phyloP scores from a whole-genome alignment of 2,888 invertebrate genomes.

The Drosophila borborema region DNA sequence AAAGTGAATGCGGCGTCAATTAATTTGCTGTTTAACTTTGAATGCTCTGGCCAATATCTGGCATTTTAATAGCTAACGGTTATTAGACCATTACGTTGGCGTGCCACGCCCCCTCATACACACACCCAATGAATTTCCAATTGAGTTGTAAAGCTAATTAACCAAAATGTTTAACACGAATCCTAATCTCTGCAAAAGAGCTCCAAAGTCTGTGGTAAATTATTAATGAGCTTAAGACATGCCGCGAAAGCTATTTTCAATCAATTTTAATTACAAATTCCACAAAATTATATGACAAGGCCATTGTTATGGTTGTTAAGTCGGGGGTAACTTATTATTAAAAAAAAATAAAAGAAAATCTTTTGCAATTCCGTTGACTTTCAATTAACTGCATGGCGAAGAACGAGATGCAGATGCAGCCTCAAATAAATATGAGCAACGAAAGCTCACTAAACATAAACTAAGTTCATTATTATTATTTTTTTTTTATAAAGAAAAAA shows the following conservation, averaged over 20 bases:
- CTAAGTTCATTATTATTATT: not conserved
- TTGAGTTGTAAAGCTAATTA: slow-evolving; percentile 69
- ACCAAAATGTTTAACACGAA: slow-evolving; percentile 59
- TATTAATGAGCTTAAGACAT: slow-evolving; percentile 25
- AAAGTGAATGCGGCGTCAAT: slow-evolving; percentile 56
- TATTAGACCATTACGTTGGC: slow-evolving; percentile 52
- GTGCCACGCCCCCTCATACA: slow-evolving; percentile 5
- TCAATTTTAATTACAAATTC: slow-evolving; percentile 30
- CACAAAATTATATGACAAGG: slow-evolving; percentile 31
- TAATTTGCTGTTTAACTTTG: slow-evolving; percentile 42
- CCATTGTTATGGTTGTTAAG: slow-evolving; percentile 11
- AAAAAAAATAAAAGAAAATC: slow-evolving; percentile 4
- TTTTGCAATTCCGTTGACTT: slow-evolving; percentile 25
- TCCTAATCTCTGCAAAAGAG: slow-evolving; percentile 24
- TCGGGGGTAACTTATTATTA: not conserved
- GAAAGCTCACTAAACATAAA: not conserved
- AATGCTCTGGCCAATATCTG: slow-evolving; percentile 5
- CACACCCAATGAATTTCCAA: slow-evolving; percentile 46
- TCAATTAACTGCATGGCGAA: slow-evolving; percentile 19
- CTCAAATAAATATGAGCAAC: not conserved
- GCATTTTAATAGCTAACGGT: slow-evolving; percentile 16
- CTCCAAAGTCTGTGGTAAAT: slow-evolving; percentile 7
- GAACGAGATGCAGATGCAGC: not conserved
- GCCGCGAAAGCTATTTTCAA: slow-evolving; percentile 40
- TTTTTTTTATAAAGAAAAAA: no score